phyloP scores from a whole-genome alignment of 2,113 vertebrate species.

The Clarias batrachus region DNA sequence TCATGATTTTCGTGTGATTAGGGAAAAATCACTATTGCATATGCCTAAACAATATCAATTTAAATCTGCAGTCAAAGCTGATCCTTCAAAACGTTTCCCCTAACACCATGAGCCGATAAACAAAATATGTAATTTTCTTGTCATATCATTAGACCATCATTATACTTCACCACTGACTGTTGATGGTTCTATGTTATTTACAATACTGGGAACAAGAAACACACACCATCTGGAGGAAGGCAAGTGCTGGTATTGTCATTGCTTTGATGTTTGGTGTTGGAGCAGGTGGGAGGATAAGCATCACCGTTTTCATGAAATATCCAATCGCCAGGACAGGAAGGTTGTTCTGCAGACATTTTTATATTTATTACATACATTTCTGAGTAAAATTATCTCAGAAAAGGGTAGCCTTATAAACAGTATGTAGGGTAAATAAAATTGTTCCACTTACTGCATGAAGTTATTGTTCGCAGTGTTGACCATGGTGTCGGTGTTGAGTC shows the following conservation, averaged over 20 bases:
- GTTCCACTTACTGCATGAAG: too few species aligned
- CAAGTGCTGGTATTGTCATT: slow-evolving; percentile 57
- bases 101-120: not conserved
- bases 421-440: too few species aligned
- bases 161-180: too few species aligned
- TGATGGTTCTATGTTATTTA: not conserved
- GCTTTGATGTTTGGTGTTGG: slow-evolving; percentile 49
- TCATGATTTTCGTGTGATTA: not conserved
- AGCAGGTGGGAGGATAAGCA: slow-evolving; percentile 65
- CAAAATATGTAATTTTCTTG: not conserved
- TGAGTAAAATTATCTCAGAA: too few species aligned
- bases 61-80: too few species aligned
- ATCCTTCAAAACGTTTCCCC: too few species aligned
- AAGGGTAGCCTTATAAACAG: too few species aligned
- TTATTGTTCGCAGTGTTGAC: too few species aligned
- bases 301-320: slow-evolving; percentile 55
- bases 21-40: not conserved
- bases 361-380: too few species aligned
- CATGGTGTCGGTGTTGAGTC: too few species aligned
- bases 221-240: slow-evolving; percentile 61
- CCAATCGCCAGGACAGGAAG: slow-evolving; percentile 61
- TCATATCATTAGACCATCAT: too few species aligned
- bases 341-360: slow-evolving; percentile 48
- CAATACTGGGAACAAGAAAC: not conserved
- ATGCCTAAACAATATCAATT: not conserved